phyloP scores from a whole-genome alignment of 2,888 invertebrate genomes.

The Candidula unifasciata region DNA sequence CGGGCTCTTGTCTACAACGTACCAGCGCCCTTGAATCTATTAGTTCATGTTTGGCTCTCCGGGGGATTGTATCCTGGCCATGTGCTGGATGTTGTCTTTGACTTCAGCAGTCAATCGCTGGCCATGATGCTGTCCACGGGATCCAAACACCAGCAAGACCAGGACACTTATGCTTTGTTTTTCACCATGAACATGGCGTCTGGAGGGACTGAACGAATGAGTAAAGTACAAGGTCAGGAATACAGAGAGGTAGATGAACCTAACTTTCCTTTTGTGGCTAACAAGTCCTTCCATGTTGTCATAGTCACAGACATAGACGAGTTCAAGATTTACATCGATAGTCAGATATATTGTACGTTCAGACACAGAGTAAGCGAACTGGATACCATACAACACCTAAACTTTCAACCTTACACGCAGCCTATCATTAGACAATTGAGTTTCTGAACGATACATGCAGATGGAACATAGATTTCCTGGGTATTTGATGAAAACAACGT shows the following conservation, averaged over 20 bases:
- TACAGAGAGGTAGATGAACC: background rate
- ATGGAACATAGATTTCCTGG: no score
- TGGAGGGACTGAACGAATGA: background rate
- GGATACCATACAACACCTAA: constrained; percentile 3
- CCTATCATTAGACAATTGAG: background rate
- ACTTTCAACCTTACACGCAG: background rate
- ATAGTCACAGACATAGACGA: background rate
- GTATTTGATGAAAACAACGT: no score
- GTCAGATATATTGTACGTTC: background rate
- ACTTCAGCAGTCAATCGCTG: background rate
- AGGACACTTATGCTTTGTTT: background rate
- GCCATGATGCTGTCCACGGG: background rate
- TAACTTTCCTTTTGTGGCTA: background rate
- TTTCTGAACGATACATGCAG: background rate
- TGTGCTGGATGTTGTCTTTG: background rate
- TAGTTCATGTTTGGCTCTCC: background rate
- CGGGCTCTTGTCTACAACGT: background rate
- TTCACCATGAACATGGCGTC: background rate
- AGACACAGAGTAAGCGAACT: background rate
- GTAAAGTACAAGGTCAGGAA: background rate
- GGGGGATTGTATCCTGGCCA: constrained; percentile 10
- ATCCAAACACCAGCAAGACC: background rate
- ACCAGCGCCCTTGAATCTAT: background rate
- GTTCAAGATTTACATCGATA: constrained; percentile 9
- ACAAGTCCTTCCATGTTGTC: background rate